Percentiles rank a stretch among this genome's conserved stretches.
These are phyloP conservation scores for Drosophila baimaii DNA, from an alignment of 1,140 invertebrate genomes.

Conservation along the genomic window DNA sequence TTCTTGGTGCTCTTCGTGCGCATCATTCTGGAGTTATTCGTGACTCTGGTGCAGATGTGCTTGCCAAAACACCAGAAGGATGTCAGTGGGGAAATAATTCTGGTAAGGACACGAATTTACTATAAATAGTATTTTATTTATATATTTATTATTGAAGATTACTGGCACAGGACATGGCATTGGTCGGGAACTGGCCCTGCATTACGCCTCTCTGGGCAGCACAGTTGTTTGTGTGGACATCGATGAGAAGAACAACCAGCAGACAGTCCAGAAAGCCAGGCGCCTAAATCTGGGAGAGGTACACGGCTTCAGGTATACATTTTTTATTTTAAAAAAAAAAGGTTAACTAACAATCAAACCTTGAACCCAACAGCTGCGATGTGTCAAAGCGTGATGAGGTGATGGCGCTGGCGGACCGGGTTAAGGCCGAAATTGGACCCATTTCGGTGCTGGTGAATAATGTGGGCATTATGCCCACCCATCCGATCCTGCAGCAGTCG, in stretches of 20 bases:
- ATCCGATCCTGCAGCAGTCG: conserved; percentile 86
- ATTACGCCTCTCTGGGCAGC: conserved; percentile 91
- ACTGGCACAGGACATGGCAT: conserved; percentile 96
- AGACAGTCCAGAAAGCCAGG: conserved; percentile 87
- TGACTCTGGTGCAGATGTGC: conserved; percentile 34
- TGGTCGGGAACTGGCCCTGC: conserved; percentile 92
- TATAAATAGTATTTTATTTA: background rate
- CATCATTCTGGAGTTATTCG: conserved; percentile 62
- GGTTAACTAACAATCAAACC: background rate
- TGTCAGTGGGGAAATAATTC: conserved; percentile 87
- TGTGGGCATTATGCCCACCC: conserved; percentile 91
- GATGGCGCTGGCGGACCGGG: conserved; percentile 85
- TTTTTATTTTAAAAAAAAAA: background rate
- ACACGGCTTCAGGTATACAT: conserved; percentile 85
- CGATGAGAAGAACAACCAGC: conserved; percentile 89
- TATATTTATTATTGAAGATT: conserved; percentile 86
- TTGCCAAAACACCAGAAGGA: conserved; percentile 85
- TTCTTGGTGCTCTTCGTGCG: conserved; percentile 62
- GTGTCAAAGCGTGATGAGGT: conserved; percentile 88
- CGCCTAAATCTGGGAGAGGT: conserved; percentile 85
- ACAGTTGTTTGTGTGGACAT: conserved; percentile 95
- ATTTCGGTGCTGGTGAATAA: conserved; percentile 90
- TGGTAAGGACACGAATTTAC: conserved; percentile 85
- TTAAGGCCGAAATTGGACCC: conserved; percentile 88
- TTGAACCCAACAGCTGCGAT: conserved; percentile 87